Percentiles rank a stretch among this genome's conserved stretches.
Evolutionary conservation across 2,113 vertebrate genomes (phyloP).

Genomic region (Furnarius figulus): DNA sequence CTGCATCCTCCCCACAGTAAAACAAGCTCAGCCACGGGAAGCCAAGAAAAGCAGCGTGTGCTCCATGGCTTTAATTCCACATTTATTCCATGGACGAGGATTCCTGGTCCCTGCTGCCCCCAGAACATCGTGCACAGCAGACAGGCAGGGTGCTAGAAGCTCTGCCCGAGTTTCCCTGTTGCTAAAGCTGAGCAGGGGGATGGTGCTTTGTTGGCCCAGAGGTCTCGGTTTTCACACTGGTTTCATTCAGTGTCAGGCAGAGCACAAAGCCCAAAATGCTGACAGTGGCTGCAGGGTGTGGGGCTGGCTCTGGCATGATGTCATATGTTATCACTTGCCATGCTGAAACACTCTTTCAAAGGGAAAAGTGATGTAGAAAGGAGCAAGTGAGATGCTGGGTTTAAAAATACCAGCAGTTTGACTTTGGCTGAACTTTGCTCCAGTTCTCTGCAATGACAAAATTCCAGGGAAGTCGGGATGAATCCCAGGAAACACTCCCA

Average conservation of each 20-base stretch:
- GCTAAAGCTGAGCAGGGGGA: background rate
- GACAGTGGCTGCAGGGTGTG: background rate
- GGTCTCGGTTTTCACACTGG: background rate
- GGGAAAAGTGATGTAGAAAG: background rate
- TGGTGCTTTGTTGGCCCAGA: background rate
- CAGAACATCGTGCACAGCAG: background rate
- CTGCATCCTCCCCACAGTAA: background rate
- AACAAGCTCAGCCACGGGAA: background rate
- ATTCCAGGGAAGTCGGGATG: background rate
- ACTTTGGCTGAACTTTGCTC: conserved; percentile 25
- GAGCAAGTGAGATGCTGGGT: background rate
- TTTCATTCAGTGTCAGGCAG: background rate
- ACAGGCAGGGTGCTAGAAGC: rapidly evolving
- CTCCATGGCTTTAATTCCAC: background rate
- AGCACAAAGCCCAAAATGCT: background rate
- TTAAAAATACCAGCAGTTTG: background rate
- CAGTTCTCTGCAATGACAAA: background rate
- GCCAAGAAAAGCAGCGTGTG: background rate
- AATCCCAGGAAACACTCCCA: background rate
- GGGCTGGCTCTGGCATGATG: background rate
- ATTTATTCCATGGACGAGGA: background rate
- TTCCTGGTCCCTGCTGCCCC: background rate
- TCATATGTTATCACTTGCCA: conserved; percentile 5
- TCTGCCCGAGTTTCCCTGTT: background rate
- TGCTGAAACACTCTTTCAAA: conserved; percentile 27